Evolutionary conservation across 2,888 invertebrate species (phyloP), one percentile per base, ranked within the genome.

Genomic region (Ophion ellenae): DNA sequence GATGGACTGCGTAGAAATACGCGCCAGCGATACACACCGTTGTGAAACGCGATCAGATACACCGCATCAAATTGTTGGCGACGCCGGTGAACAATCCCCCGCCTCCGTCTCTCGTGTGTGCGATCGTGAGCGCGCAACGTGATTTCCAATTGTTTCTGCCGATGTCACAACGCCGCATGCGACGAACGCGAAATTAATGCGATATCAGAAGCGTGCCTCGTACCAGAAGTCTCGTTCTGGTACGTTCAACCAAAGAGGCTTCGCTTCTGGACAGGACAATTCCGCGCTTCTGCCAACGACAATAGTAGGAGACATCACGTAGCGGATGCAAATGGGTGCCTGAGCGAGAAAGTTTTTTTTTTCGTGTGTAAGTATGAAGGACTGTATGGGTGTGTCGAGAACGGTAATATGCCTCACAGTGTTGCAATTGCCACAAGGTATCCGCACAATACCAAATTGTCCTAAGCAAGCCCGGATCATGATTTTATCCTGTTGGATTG

Each of bases 141-240:
- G 88, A 89, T 89, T 89, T 86, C 74, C 84, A 88, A 88, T 89
- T 89, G 89, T 89, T 83, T 89, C 88, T 88, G 87, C 79, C 85
- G 84, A 84, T 89, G 88, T 89, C 88, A 87, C 84, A 77, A 83
- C 76, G 64, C 82, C 83, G 74, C 82, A 78, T 85, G 64, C 83
- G 45, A 45, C 61, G 61, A 53, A 57, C 69, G 28, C 53, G 47
- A 70, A 70, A 70, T 70, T 70, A 70, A 70, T 70, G 70, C 70
- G 28, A 70, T 47, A 70, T 69, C 85, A 84, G 67, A 74, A 82
- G 79, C 78, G 69, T 57, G 74, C 59, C 59, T 63, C n/a, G 47
- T 81, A 28, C 70, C 28, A 75, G 71, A 71, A 11, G 40, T 45
- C 20, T 20, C 63, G 7, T 57, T 40, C 57, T 7, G 20, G 47